Evolutionary conservation across 2,888 invertebrate genomes (phyloP).

Genomic region (Cremastobaeus sp.): DNA sequence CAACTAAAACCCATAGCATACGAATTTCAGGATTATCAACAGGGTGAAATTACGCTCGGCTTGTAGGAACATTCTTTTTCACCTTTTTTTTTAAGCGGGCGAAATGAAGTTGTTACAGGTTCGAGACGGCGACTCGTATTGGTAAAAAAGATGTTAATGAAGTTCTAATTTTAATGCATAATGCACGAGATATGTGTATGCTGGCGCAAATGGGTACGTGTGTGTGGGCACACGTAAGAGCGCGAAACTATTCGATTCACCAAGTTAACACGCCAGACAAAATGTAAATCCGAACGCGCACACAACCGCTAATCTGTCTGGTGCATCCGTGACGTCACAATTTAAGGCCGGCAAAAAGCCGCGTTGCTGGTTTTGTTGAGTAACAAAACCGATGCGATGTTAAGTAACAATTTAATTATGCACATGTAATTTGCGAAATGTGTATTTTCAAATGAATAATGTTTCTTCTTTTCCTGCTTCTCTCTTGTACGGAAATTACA

Average conservation of each 20-base stretch:
- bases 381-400: slow-evolving; percentile 9
- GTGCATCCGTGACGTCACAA: slow-evolving; percentile 74
- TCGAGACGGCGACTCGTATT: not conserved
- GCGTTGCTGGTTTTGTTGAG: slow-evolving; percentile 10
- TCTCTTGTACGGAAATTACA: too few relatives aligned
- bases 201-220: not conserved
- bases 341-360: slow-evolving; percentile 68
- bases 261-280: slow-evolving; percentile 68
- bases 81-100: too few relatives aligned
- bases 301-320: slow-evolving; percentile 75
- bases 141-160: slow-evolving; percentile 31
- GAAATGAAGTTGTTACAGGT: slow-evolving; percentile 32
- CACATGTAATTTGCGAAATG: too few relatives aligned
- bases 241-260: slow-evolving; percentile 57
- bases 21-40: slow-evolving; percentile 32
- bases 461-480: too few relatives aligned
- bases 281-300: slow-evolving; percentile 73
- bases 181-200: slow-evolving; percentile 1
- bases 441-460: too few relatives aligned
- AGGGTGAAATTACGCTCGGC: slow-evolving; percentile 23
- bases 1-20: slow-evolving; percentile 46
- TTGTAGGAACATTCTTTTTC: not conserved
- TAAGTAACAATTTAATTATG: slow-evolving; percentile 14
- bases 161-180: slow-evolving; percentile 51
- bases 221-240: slow-evolving; percentile 47